Evolutionary conservation across 2,113 vertebrate species (phyloP), one percentile per base, ranked within the genome.

Genomic region (Isurus oxyrinchus): DNA sequence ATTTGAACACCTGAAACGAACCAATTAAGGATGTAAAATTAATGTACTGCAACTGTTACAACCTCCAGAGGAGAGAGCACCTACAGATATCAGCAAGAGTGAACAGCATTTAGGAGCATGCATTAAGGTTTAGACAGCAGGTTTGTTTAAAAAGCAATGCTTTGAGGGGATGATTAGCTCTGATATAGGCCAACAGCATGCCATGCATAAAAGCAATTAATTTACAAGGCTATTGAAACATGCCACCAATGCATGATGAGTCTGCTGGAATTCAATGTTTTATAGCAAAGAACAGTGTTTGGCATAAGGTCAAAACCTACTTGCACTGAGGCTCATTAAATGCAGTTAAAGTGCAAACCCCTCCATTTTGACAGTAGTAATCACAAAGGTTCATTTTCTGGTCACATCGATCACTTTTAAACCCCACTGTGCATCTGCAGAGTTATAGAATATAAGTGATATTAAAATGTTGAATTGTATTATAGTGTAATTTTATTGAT

Each of bases 281-380:
- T 97, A 98, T 96, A 97, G 94, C 94, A 95, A 95, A 98, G 97
- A 76, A 97, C 97, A 98, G 98, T 96, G 84, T 98, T 98, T 98
- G 98, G 98, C 98, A 98, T 98, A 98, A 98, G 98, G 98, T 98
- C 98, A 98, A 97, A 99, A 99, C 99, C 99, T 99, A 99, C 99
- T 99, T 99, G 99, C 99, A 99, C 98, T 98, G 99, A 96, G 99
- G 99, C 98, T 99, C 99, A 99, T 99, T 99, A 99, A 99, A 98
- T 98, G 99, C 97, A 98, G 99, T 99, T 99, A 99, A 99, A 98
- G 99, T 98, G 99, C 99, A 99, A 98, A 99, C 99, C 98, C 99
- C 99, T 98, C 99, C 99, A 99, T 99, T 99, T 99, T 99, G 99
- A 99, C 99, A 99, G 99, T 99, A 99, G 99, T 99, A 99, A 99